Percentiles rank a stretch among this genome's conserved stretches.
phyloP scores from a whole-genome alignment of 2,797 vertebrate species.

The Gallinago nigripennis region DNA sequence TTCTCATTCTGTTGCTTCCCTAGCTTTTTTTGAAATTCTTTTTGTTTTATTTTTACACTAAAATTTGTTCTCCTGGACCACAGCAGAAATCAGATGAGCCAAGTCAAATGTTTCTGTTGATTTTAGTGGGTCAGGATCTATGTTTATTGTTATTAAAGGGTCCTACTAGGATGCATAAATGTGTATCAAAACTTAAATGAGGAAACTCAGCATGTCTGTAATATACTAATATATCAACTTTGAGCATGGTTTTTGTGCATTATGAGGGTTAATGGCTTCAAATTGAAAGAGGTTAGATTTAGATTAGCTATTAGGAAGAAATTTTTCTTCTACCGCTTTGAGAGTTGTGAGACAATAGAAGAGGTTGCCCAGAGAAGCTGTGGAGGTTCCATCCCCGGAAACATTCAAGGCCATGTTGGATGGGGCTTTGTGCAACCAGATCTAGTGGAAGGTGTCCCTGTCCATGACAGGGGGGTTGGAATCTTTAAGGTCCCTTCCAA shows the following conservation, averaged over 20 bases:
- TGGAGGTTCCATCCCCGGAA: not conserved
- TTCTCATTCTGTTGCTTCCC: not conserved
- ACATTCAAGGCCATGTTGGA: not conserved
- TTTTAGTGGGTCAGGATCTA: not conserved
- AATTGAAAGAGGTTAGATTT: not conserved
- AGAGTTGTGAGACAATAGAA: not conserved
- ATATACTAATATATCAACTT: not conserved
- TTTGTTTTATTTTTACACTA: slow-evolving; percentile 33
- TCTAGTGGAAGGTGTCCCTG: not conserved
- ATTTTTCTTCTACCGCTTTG: not conserved
- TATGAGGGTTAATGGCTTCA: not conserved
- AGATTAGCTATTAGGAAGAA: not conserved
- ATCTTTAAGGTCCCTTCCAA: not conserved
- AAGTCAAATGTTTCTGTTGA: not conserved
- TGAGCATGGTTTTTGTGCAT: not conserved
- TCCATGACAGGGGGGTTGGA: not conserved
- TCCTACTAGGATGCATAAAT: not conserved
- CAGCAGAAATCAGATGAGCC: not conserved
- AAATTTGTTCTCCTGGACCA: not conserved
- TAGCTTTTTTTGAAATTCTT: not conserved
- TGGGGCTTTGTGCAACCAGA: not conserved
- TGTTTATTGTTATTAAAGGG: not conserved
- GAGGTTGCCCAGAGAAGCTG: not conserved
- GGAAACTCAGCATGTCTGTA: rapidly evolving
- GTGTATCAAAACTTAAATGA: not conserved